Evolutionary conservation across 2,797 vertebrate species (phyloP).

Genomic region (Geotrypetes seraphini): DNA sequence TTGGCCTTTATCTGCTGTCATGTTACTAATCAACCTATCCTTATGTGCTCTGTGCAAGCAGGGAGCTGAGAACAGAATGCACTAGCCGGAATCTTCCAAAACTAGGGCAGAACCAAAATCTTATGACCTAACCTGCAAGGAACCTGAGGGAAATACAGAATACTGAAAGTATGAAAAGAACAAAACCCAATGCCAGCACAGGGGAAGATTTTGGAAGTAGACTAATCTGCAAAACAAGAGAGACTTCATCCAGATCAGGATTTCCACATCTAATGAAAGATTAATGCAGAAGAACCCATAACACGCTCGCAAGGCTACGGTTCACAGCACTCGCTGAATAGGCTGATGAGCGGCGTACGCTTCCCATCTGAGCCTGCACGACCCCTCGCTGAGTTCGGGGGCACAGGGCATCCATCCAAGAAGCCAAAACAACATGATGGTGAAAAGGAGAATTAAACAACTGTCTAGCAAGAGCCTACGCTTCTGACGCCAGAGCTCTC

Average conservation of each 20-base stretch:
- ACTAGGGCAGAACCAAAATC: too few relatives aligned
- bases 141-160: too few relatives aligned
- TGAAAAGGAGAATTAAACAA: too few relatives aligned
- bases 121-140: too few relatives aligned
- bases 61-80: rapidly evolving
- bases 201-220: too few relatives aligned
- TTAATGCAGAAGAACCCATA: background rate
- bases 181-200: background rate
- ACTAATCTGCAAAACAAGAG: background rate
- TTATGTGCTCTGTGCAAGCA: background rate
- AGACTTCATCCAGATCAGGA: background rate
- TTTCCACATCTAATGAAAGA: background rate
- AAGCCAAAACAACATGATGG: background rate
- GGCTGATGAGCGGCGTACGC: background rate
- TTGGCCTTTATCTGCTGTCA: too few relatives aligned
- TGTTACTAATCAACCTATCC: too few relatives aligned
- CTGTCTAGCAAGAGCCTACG: too few relatives aligned
- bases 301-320: background rate
- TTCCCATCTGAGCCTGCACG: background rate
- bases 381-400: rapidly evolving
- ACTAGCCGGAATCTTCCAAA: too few relatives aligned
- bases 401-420: constrained; percentile 4
- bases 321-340: constrained; percentile 2
- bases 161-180: too few relatives aligned
- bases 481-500: too few relatives aligned